phyloP scores from a whole-genome alignment of 2,113 vertebrate genomes.

The Ardeotis arabs region DNA sequence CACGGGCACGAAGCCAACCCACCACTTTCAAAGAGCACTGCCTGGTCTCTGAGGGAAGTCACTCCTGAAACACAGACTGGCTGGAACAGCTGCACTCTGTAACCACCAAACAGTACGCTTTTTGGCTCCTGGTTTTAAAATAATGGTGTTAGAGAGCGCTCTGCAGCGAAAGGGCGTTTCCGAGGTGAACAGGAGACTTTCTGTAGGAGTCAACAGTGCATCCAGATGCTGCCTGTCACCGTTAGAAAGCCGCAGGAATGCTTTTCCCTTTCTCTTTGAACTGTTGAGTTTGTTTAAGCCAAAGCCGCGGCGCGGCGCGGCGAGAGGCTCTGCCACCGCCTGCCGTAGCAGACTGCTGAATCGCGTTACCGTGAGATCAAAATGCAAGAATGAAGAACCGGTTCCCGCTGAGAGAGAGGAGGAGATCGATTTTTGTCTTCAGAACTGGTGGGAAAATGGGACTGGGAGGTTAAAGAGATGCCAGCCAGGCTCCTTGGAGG shows the following conservation, averaged over 20 bases:
- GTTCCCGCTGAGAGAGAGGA: neutral
- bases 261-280: neutral
- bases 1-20: neutral
- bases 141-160: neutral
- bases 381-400: neutral
- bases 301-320: fast-evolving
- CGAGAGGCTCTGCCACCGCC: neutral
- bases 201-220: neutral
- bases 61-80: neutral
- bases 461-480: neutral
- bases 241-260: neutral
- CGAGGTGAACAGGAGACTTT: neutral
- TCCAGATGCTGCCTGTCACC: neutral
- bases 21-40: neutral
- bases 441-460: neutral
- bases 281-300: neutral
- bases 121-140: neutral
- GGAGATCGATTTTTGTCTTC: neutral
- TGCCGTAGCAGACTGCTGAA: no score
- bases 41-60: neutral
- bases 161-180: neutral
- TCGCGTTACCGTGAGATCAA: neutral
- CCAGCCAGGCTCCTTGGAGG: fast-evolving
- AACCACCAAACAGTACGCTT: fast-evolving
- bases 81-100: neutral